These are phyloP conservation scores for Lamellibrachia columna DNA, from an alignment of 2,888 invertebrate genomes.

Conservation along the genomic window DNA sequence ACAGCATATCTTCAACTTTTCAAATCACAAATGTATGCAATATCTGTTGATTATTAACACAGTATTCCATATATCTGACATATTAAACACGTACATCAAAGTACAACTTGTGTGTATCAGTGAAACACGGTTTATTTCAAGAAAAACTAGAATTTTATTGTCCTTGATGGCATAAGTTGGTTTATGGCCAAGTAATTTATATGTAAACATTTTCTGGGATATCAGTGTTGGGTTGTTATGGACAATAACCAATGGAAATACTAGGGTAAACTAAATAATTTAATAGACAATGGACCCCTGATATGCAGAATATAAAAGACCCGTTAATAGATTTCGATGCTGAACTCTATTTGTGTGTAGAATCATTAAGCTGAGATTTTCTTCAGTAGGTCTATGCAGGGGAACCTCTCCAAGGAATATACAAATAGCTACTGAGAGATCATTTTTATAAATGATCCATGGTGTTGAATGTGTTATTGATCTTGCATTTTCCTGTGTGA, in stretches of 20 bases:
- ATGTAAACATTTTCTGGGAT: neutral
- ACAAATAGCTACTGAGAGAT: neutral
- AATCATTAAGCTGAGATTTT: neutral
- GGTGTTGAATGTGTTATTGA: neutral
- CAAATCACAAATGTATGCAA: too few species aligned
- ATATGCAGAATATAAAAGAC: neutral
- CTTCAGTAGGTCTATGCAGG: neutral
- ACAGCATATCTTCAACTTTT: too few species aligned
- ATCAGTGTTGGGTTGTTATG: too few species aligned
- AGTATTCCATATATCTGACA: too few species aligned
- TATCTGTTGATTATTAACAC: too few species aligned
- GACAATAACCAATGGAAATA: too few species aligned
- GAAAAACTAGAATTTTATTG: too few species aligned
- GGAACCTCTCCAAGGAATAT: neutral
- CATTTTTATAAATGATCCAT: neutral
- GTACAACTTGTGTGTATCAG: too few species aligned
- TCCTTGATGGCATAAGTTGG: neutral
- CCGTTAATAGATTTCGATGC: neutral
- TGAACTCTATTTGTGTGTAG: neutral
- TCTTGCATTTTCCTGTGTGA: neutral
- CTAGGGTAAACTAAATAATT: neutral
- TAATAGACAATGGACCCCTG: neutral
- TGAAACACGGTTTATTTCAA: too few species aligned
- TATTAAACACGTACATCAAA: too few species aligned
- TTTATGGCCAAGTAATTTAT: neutral